Conservation (phyloP, 2,797 vertebrate species). For the Craterocephalus amniculus region DNA sequence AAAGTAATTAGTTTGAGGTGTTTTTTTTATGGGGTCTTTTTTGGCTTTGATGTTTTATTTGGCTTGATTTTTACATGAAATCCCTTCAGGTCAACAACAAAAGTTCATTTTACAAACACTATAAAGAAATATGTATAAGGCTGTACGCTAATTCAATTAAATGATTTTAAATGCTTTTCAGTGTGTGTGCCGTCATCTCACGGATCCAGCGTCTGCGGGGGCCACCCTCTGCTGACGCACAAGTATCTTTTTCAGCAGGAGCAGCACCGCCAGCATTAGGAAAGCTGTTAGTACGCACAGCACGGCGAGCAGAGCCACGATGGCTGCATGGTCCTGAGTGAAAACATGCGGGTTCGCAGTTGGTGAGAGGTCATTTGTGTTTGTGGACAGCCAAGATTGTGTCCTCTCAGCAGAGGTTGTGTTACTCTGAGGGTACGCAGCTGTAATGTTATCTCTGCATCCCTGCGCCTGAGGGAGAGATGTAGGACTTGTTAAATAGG, state of each 20-base stretch:
- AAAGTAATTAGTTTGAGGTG: background rate
- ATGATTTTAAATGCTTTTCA: slow-evolving; percentile 2
- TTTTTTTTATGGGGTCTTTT: slow-evolving; percentile 16
- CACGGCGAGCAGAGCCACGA: slow-evolving; percentile 71
- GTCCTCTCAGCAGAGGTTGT: slow-evolving; percentile 45
- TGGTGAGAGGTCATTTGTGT: slow-evolving; percentile 49
- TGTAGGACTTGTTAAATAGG: slow-evolving; percentile 48
- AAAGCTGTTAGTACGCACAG: slow-evolving; percentile 75
- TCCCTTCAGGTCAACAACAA: slow-evolving; percentile 1
- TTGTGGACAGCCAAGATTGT: slow-evolving; percentile 39
- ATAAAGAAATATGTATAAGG: slow-evolving; percentile 16
- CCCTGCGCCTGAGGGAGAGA: slow-evolving; percentile 37
- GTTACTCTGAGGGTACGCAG: slow-evolving; percentile 28
- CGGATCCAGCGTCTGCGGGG: slow-evolving; percentile 61
- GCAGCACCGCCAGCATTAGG: slow-evolving; percentile 69
- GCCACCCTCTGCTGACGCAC: slow-evolving; percentile 77
- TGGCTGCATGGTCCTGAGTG: slow-evolving; percentile 41
- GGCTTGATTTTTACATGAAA: slow-evolving; percentile 39
- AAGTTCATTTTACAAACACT: slow-evolving; percentile 18
- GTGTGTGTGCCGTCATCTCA: slow-evolving; percentile 40
- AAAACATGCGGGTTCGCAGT: slow-evolving; percentile 19
- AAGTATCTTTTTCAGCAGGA: slow-evolving; percentile 75
- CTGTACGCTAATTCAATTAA: slow-evolving; percentile 38
- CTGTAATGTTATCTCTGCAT: slow-evolving; percentile 63
- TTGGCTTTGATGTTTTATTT: slow-evolving; percentile 54